These are phyloP conservation scores for Drosophila mettleri DNA, from an alignment of 2,888 invertebrate species.

Conservation along the genomic window DNA sequence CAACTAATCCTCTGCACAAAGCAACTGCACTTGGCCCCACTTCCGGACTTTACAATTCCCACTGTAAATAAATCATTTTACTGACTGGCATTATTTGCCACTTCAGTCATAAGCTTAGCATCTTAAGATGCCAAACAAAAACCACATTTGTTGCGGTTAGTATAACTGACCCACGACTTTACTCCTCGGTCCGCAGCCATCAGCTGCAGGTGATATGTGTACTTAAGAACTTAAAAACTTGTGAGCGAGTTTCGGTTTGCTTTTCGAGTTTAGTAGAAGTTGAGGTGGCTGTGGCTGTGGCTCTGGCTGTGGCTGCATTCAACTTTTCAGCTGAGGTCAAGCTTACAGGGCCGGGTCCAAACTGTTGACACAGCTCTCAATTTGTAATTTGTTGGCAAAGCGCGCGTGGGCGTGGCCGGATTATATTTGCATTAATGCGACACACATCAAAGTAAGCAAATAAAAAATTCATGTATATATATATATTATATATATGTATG, in stretches of 20 bases:
- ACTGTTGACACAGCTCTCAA: constrained; percentile 65
- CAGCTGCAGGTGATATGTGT: constrained; percentile 63
- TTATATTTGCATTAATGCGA: constrained; percentile 71
- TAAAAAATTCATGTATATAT: constrained; percentile 4
- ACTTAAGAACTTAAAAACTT: constrained; percentile 71
- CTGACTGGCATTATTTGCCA: constrained; percentile 51
- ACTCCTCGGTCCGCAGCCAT: not conserved
- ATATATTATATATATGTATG: not conserved
- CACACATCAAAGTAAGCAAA: constrained; percentile 42
- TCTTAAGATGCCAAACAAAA: constrained; percentile 52
- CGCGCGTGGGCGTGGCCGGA: constrained; percentile 24
- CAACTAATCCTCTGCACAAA: constrained; percentile 39
- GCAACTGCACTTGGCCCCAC: not conserved
- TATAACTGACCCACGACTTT: constrained; percentile 1
- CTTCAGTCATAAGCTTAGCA: constrained; percentile 50
- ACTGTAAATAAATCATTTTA: constrained; percentile 64
- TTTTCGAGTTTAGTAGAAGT: constrained; percentile 39
- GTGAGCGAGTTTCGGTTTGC: constrained; percentile 60
- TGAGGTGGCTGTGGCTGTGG: too few relatives aligned
- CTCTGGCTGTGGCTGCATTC: constrained; percentile 66
- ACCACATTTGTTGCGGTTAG: constrained; percentile 63
- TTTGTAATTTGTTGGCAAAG: constrained; percentile 62
- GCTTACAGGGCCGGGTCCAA: constrained; percentile 25
- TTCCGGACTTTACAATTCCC: not conserved
- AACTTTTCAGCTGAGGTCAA: constrained; percentile 60